These are phyloP conservation scores for Apis dorsata DNA, from an alignment of 1,140 invertebrate genomes.

Conservation along the genomic window DNA sequence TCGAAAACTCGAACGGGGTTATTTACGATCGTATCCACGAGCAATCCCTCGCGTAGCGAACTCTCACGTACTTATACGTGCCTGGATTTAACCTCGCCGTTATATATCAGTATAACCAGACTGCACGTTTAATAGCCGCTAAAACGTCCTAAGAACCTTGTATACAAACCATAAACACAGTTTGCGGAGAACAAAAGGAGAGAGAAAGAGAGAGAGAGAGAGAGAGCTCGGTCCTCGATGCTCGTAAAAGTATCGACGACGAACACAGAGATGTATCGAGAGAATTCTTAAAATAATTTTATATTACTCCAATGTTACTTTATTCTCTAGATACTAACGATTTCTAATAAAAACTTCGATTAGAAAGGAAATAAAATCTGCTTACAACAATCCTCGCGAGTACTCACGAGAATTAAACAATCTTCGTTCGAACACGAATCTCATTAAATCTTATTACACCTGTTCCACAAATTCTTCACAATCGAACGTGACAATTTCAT, in stretches of 20 bases:
- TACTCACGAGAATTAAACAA: no score
- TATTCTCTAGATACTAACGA: not conserved
- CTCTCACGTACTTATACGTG: slow-evolving; percentile 54
- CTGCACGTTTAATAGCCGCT: slow-evolving; percentile 23
- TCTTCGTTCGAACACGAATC: no score
- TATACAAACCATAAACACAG: slow-evolving; percentile 33
- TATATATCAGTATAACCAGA: slow-evolving; percentile 60
- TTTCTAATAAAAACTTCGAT: not conserved
- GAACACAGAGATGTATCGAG: not conserved
- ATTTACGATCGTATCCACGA: slow-evolving; percentile 58
- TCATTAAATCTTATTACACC: no score
- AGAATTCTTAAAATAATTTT: not conserved
- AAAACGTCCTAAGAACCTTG: slow-evolving; percentile 47
- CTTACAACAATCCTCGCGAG: no score
- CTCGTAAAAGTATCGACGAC: not conserved
- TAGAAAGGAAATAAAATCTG: no score
- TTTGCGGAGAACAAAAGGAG: not conserved
- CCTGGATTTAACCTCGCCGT: slow-evolving; percentile 36
- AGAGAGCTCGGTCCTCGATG: no score
- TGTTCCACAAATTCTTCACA: no score
- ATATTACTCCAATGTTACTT: not conserved
- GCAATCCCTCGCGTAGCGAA: slow-evolving; percentile 58
- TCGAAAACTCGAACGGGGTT: slow-evolving; percentile 37
- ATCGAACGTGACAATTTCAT: no score
- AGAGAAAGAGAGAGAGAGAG: no score